Conservation (phyloP, 1,140 invertebrate genomes). For the Drosophila varians region DNA sequence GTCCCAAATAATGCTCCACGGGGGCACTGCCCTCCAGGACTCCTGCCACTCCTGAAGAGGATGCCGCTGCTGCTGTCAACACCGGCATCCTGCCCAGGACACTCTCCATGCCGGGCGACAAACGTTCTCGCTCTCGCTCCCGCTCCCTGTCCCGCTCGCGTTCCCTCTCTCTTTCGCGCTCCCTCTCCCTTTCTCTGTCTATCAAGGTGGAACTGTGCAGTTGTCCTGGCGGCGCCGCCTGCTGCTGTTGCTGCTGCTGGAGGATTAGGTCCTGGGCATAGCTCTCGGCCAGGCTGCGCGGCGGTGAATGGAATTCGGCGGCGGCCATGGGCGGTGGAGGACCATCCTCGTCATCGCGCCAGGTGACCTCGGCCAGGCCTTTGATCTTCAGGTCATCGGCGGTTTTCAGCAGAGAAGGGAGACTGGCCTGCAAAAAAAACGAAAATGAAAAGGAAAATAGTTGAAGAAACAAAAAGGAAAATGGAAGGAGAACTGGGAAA, state of each 20-base stretch:
- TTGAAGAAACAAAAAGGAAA: no score
- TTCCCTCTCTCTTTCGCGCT: constrained; percentile 17
- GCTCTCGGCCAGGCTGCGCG: constrained; percentile 55
- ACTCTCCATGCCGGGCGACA: constrained; percentile 42
- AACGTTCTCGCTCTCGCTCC: constrained; percentile 40
- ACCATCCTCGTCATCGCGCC: constrained; percentile 86
- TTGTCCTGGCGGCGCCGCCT: constrained; percentile 7
- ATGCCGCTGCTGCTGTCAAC: constrained; percentile 18
- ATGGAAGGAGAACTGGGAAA: no score
- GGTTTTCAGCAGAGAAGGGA: constrained; percentile 94
- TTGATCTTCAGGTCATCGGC: constrained; percentile 96
- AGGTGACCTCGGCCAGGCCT: constrained; percentile 94
- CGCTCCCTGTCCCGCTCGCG: constrained; percentile 2
- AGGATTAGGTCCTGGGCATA: constrained; percentile 60
- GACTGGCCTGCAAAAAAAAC: constrained; percentile 86
- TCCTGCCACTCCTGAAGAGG: background rate
- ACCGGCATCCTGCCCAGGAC: constrained; percentile 56
- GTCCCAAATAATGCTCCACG: constrained; percentile 67
- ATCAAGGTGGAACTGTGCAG: background rate
- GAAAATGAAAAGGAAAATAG: background rate
- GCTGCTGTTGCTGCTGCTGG: constrained; percentile 45
- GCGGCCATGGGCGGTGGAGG: constrained; percentile 82
- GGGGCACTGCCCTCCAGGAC: constrained; percentile 40
- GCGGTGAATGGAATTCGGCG: constrained; percentile 77
- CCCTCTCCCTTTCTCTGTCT: constrained; percentile 8